phyloP scores from a whole-genome alignment of 2,888 invertebrate species.

The Philereme transversata region DNA sequence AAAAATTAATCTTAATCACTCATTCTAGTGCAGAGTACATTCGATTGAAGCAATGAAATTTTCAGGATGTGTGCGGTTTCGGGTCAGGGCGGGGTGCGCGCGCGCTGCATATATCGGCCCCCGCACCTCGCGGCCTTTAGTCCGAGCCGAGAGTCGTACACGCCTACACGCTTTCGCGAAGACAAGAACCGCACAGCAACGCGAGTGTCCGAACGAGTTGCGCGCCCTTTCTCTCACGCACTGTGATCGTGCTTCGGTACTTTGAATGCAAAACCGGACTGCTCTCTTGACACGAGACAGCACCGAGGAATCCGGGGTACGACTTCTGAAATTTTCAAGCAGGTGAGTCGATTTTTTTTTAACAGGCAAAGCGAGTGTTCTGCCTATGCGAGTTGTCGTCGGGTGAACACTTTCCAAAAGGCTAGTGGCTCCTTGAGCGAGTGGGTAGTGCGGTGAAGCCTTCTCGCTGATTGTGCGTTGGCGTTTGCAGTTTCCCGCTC shows the following conservation, averaged over 20 bases:
- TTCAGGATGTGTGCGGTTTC: constrained; percentile 42
- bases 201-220: constrained; percentile 75
- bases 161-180: constrained; percentile 73
- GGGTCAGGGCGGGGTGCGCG: constrained; percentile 58
- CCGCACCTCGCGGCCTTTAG: constrained; percentile 82
- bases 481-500: constrained; percentile 51
- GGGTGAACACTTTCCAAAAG: constrained; percentile 64
- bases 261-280: constrained; percentile 82
- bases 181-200: constrained; percentile 69
- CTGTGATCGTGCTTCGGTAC: constrained; percentile 79
- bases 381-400: constrained; percentile 62
- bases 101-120: constrained; percentile 73
- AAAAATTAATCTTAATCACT: no score
- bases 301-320: constrained; percentile 62
- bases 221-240: constrained; percentile 82
- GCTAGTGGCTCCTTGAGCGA: constrained; percentile 53
- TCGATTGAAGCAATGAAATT: constrained; percentile 8
- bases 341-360: constrained; percentile 61
- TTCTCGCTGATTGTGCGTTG: constrained; percentile 57
- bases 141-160: constrained; percentile 69
- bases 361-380: constrained; percentile 60
- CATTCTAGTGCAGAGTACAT: neutral
- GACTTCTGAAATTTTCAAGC: constrained; percentile 60
- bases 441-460: constrained; percentile 43
- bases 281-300: constrained; percentile 69